phyloP scores from a whole-genome alignment of 2,113 vertebrate species.

The Sceloporus undulatus region DNA sequence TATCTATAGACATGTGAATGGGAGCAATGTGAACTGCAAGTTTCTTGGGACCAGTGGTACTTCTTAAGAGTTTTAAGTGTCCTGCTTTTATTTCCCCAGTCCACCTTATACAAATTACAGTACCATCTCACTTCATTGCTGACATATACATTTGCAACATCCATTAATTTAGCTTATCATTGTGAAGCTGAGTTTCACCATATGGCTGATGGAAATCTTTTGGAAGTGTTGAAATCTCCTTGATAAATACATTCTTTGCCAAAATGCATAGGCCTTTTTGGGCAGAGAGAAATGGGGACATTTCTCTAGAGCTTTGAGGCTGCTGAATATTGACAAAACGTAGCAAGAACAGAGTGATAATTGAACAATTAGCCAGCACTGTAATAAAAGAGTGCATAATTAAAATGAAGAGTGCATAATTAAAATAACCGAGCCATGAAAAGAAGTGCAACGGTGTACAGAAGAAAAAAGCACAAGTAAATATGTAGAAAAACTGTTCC shows the following conservation, averaged over 20 bases:
- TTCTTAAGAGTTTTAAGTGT: neutral
- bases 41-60: neutral
- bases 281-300: neutral
- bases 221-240: neutral
- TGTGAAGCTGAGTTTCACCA: neutral
- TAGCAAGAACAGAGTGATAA: slow-evolving; percentile 59
- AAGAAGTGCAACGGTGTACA: slow-evolving; percentile 28
- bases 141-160: neutral
- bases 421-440: slow-evolving; percentile 63
- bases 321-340: slow-evolving; percentile 49
- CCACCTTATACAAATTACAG: neutral
- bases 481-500: slow-evolving; percentile 17
- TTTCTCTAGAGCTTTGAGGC: slow-evolving; percentile 47
- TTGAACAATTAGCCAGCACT: slow-evolving; percentile 70
- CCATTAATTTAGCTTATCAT: neutral
- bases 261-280: neutral
- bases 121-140: neutral
- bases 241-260: slow-evolving; percentile 29
- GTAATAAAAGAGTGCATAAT: slow-evolving; percentile 62
- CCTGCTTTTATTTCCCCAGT: neutral
- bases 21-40: neutral
- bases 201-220: neutral
- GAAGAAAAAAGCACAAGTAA: neutral
- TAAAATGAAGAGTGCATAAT: slow-evolving; percentile 72
- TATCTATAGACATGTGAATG: too few species aligned